phyloP scores from a whole-genome alignment of 2,888 invertebrate species.

The Trisateles emortualis region DNA sequence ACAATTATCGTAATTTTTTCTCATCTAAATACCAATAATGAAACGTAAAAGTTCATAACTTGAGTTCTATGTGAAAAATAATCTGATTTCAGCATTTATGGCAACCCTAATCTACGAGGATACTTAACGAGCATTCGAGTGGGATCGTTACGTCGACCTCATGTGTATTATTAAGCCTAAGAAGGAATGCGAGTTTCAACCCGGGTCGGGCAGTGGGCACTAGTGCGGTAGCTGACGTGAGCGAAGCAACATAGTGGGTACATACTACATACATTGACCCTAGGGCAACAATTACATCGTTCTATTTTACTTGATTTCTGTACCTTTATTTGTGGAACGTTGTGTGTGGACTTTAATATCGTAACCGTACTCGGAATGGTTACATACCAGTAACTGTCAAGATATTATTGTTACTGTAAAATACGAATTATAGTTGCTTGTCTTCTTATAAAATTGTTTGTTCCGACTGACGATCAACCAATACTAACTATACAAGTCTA shows the following conservation, averaged over 20 bases:
- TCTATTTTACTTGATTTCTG: slow-evolving; percentile 47
- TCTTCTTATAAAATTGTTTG: background rate
- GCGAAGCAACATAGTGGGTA: slow-evolving; percentile 19
- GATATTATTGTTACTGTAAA: background rate
- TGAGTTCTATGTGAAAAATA: too few relatives aligned
- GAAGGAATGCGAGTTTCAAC: slow-evolving; percentile 79
- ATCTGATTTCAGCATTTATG: too few relatives aligned
- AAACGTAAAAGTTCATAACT: too few relatives aligned
- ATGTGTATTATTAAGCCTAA: slow-evolving; percentile 84
- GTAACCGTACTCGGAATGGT: slow-evolving; percentile 6
- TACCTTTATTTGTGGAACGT: slow-evolving; percentile 20
- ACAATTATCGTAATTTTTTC: too few relatives aligned
- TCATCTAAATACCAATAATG: too few relatives aligned
- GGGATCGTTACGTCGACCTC: slow-evolving; percentile 77
- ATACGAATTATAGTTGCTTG: background rate
- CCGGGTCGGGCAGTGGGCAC: slow-evolving; percentile 77
- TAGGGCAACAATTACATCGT: slow-evolving; percentile 61
- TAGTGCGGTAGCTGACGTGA: slow-evolving; percentile 70
- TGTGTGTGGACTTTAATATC: slow-evolving; percentile 6
- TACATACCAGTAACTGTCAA: slow-evolving; percentile 3
- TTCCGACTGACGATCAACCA: background rate
- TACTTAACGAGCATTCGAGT: slow-evolving; percentile 76
- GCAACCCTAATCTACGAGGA: too few relatives aligned
- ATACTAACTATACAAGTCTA: too few relatives aligned
- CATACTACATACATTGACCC: slow-evolving; percentile 58